phyloP scores from a whole-genome alignment of 2,797 vertebrate genomes.

The Clarias fuscus region DNA sequence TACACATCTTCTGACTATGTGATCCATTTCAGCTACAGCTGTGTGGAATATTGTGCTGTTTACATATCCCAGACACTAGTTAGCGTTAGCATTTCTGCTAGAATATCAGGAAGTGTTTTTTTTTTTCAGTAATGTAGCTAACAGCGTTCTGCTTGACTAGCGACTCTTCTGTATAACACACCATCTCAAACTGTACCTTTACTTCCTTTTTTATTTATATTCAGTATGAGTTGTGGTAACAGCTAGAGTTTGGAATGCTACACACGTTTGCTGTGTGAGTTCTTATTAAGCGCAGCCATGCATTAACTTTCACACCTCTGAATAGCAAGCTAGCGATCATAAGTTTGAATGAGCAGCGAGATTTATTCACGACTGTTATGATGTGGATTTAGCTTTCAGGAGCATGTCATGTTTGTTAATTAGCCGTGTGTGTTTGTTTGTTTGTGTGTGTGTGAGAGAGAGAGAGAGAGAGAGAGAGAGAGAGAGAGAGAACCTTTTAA shows the following conservation, averaged over 20 bases:
- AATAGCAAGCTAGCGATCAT: no score
- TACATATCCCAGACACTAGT: not conserved
- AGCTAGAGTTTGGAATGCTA: not conserved
- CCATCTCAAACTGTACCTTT: not conserved
- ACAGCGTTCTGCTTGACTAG: not conserved
- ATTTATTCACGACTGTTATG: conserved; percentile 21
- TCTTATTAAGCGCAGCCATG: no score
- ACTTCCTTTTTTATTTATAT: not conserved
- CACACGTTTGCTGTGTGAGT: not conserved
- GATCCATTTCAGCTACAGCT: not conserved
- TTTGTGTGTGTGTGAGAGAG: not conserved
- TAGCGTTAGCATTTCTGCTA: not conserved
- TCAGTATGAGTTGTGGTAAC: not conserved
- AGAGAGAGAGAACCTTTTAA: not conserved
- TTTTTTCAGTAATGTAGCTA: not conserved
- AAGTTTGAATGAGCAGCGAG: not conserved
- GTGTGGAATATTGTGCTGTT: not conserved
- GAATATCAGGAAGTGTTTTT: not conserved
- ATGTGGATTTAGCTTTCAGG: conserved; percentile 26
- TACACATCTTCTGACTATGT: not conserved
- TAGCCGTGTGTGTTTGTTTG: not conserved
- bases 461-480: no score
- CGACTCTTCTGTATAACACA: not conserved
- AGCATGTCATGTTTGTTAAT: not conserved
- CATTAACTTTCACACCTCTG: not conserved